Evolutionary conservation across 2,797 vertebrate genomes (phyloP), one percentile per base, ranked within the genome.

Genomic region (Yasuhikotakia modesta): DNA sequence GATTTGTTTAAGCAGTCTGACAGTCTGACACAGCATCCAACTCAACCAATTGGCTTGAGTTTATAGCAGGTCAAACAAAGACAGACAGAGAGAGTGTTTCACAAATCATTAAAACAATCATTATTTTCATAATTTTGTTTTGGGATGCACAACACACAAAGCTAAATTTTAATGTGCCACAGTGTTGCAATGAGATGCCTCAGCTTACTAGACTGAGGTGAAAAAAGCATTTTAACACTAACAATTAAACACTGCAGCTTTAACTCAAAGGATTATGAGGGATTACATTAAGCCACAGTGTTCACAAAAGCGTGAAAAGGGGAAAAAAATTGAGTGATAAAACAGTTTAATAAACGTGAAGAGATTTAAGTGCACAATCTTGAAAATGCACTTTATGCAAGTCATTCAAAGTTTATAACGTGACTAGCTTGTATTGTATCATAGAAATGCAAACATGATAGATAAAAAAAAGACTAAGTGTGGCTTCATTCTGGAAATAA

Each of bases 371-470:
- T 6, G 2, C 16, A 65, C 19, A 55, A 27, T 13, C 30, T 65
- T 45, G n/a, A n/a, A 24, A 5, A 30, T 6, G 11, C 22, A 48
- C 22, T 46, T 68, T 13, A 65, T 24, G 13, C 14, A n/a, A 21
- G 17, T 30, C 48, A 55, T 55, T 55, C 11, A 57, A 24, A 57
- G 53, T 57, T 48, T 13, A 68, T 39, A 24, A 30, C 45, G 43
- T 5, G 7, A 2, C 24, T 64, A 52, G 60, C 5, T 39, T 30
- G 70, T 13, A 30, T 39, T 4, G 19, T 24, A 10, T 24, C 68
- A 45, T 22, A 3, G n/a, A 22, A 76, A 68, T n/a, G 17, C 17
- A 68, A 58, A 76, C 19, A 46, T 58, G 63, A 67, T 27, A 21
- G 73, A 58, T 67, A 67, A 30, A 52, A 3, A 52, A 17, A 19